phyloP scores from a whole-genome alignment of 2,888 invertebrate genomes.

The Antheraea assamensis region DNA sequence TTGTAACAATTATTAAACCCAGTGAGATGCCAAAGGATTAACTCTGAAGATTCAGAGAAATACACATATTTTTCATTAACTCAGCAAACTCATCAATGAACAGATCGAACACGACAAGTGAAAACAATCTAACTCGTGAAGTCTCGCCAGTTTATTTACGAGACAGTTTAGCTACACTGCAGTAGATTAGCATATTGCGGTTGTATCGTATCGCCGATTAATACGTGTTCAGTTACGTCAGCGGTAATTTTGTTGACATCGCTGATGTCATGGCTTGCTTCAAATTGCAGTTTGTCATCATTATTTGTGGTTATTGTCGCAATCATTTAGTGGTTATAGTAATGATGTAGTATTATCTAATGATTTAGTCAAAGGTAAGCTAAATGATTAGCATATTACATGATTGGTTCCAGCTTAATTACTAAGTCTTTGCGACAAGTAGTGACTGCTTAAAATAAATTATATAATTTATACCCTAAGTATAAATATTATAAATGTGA shows the following conservation, averaged over 20 bases:
- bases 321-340: not conserved
- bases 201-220: slow-evolving; percentile 23
- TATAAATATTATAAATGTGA: no score
- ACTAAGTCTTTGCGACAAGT: not conserved
- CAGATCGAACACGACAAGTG: slow-evolving; percentile 46
- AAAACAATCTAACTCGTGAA: slow-evolving; percentile 40
- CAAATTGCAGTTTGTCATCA: not conserved
- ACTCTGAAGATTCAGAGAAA: no score
- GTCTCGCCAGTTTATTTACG: slow-evolving; percentile 32
- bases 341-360: no score
- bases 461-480: not conserved
- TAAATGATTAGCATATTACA: not conserved
- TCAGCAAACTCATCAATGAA: not conserved
- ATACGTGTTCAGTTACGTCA: slow-evolving; percentile 25
- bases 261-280: slow-evolving; percentile 1
- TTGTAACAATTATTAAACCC: not conserved
- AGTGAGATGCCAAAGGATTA: no score
- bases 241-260: slow-evolving; percentile 22
- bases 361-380: no score
- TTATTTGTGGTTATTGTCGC: no score
- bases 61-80: no score
- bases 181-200: slow-evolving; percentile 29
- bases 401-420: not conserved
- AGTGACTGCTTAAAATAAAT: not conserved
- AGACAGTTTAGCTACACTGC: slow-evolving; percentile 28